These are phyloP conservation scores for Dreissena rostriformis DNA, from an alignment of 1,140 invertebrate genomes.

Conservation along the genomic window DNA sequence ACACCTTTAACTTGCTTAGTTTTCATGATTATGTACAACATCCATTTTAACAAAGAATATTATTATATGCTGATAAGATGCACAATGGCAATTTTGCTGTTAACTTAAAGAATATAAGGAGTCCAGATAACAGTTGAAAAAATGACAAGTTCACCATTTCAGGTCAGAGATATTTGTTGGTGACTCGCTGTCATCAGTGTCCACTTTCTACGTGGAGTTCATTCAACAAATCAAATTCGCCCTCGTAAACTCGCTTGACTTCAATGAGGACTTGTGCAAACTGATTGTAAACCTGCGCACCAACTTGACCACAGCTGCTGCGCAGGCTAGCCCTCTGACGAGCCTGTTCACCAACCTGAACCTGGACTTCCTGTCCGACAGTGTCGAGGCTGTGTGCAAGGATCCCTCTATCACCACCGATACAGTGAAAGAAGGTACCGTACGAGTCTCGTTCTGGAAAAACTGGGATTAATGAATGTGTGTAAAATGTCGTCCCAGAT, in stretches of 20 bases:
- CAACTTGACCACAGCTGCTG: background rate
- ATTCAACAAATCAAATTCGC: background rate
- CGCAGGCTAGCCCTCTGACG: background rate
- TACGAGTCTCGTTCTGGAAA: too few species aligned
- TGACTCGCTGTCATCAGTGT: slow-evolving; percentile 4
- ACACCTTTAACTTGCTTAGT: too few species aligned
- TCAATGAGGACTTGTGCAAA: slow-evolving; percentile 12
- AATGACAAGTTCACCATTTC: background rate
- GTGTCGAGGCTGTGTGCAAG: slow-evolving; percentile 14
- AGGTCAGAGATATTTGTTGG: slow-evolving; percentile 32
- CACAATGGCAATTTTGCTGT: too few species aligned
- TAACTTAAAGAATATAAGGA: too few species aligned
- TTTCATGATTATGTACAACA: too few species aligned
- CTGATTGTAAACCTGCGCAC: background rate
- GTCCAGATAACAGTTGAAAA: too few species aligned
- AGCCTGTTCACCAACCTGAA: background rate
- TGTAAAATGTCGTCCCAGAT: too few species aligned
- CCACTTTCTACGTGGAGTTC: slow-evolving; percentile 1
- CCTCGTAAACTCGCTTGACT: background rate
- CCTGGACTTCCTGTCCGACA: background rate
- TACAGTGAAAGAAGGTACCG: slow-evolving; percentile 23
- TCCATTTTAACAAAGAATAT: too few species aligned
- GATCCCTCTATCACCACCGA: slow-evolving; percentile 19
- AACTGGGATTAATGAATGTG: too few species aligned
- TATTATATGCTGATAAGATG: too few species aligned